Conservation (phyloP, 2,888 invertebrate species). For the Gryllus longicercus region DNA sequence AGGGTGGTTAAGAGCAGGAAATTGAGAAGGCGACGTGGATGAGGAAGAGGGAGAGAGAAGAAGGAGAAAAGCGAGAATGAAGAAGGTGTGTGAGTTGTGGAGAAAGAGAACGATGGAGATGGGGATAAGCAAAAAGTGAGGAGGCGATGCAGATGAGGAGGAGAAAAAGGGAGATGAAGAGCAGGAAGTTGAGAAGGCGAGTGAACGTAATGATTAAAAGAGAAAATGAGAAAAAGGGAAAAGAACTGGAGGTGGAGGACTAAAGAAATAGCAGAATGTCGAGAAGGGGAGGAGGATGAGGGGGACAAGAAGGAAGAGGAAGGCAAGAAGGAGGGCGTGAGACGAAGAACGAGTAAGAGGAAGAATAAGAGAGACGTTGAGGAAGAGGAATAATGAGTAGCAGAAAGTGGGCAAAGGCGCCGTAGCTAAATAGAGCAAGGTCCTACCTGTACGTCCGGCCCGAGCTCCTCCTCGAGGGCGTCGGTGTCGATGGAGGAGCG, state of each 20-base stretch:
- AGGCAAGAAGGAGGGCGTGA: no score
- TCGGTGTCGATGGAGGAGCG: constrained; percentile 83
- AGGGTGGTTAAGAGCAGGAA: no score
- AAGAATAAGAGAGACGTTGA: neutral
- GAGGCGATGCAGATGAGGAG: no score
- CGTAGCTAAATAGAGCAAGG: constrained; percentile 35
- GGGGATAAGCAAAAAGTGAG: no score
- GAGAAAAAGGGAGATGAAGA: no score
- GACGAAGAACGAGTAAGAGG: neutral
- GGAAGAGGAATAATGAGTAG: constrained; percentile 44
- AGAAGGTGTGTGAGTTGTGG: no score
- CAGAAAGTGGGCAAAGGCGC: constrained; percentile 55
- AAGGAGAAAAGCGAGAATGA: no score
- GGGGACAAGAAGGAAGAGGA: neutral
- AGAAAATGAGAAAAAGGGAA: neutral
- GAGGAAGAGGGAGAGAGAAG: no score
- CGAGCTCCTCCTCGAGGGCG: constrained; percentile 51
- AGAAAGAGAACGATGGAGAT: no score
- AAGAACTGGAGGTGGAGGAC: neutral
- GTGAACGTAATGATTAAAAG: neutral
- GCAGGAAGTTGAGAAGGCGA: neutral
- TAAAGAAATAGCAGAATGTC: neutral
- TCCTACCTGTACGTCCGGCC: neutral
- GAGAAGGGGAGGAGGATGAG: neutral
- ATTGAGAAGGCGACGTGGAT: no score